Evolutionary conservation across 1,140 invertebrate genomes (phyloP).

Genomic region (Diachasmimorpha longicaudata): DNA sequence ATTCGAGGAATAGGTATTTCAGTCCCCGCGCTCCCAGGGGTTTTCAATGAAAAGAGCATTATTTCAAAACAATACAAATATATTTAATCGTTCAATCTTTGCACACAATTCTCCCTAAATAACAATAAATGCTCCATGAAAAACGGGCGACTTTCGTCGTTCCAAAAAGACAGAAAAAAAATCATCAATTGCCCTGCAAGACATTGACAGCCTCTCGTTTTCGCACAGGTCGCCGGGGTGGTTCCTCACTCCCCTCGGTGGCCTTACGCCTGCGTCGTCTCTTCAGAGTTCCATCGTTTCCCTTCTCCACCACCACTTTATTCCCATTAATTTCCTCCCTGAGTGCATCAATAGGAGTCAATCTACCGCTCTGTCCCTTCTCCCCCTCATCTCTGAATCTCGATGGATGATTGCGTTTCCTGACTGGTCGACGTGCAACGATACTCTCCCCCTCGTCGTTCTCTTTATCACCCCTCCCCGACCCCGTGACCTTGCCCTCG

Average conservation of each 20-base stretch:
- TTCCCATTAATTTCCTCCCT: conserved; percentile 17
- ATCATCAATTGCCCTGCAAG: no score
- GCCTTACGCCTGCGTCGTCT: conserved; percentile 29
- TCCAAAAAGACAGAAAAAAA: no score
- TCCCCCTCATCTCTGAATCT: conserved; percentile 3
- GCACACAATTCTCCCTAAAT: no score
- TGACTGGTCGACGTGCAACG: conserved; percentile 14
- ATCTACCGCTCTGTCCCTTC: neutral
- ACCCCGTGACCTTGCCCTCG: neutral
- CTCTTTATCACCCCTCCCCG: neutral
- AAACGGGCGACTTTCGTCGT: no score
- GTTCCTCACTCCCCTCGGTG: conserved; percentile 5
- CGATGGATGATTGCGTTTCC: conserved; percentile 35
- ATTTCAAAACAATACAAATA: no score
- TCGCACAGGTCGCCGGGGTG: conserved; percentile 37
- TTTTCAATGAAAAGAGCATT: no score
- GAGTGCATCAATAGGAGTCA: conserved; percentile 31
- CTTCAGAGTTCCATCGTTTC: conserved; percentile 24
- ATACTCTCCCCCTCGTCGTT: conserved; percentile 14
- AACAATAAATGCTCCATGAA: no score
- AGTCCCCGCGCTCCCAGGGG: no score
- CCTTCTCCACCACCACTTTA: neutral
- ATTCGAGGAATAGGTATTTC: neutral
- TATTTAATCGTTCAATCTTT: no score
- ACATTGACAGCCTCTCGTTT: neutral